Evolutionary conservation across 35 echinoderm and acorn worm species (phyloP), one percentile per base, ranked within the genome.

Genomic region (Ptychodera flava): DNA sequence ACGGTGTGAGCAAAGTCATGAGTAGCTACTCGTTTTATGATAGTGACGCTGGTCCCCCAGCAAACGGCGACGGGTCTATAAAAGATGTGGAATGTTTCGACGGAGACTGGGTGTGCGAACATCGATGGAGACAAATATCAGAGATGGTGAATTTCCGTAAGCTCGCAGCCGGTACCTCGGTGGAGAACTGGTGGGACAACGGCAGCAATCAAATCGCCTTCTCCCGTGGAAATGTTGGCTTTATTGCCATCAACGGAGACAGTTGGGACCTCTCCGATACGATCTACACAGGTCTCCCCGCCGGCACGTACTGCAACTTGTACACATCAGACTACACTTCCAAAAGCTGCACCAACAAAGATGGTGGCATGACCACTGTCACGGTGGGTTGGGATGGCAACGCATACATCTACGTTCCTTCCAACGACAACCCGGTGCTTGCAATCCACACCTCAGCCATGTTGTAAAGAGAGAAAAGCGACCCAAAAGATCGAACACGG

Each of bases 151-250:
- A 80, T 33, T 93, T 93, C 37, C 82, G 91, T n/a, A 93, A 89
- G 1, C 76, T 79, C 0, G 82, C 82, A 27, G 80, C 79, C 33
- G 91, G 91, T 30, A 77, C 79, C 29, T 53, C 29, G 28, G 91
- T 93, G 0, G 53, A 75, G 31, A 93, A 93, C 83, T 93, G 91
- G 91, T 89, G 83, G 82, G 91, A 93, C 87, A 93, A 93, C 78
- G 91, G 91, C 22, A 89, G 64, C 82, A 89, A 93, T 34, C 82
- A 85, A 38, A 93, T 93, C 29, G 91, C 91, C 2, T 93, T 93
- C 80, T 85, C 82, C 35, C 91, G 88, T 32, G 91, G 91, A 1
- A 89, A 38, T 36, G 85, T 85, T 31, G 91, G 87, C 1, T 93
- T 93, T 75, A 90, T 93, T 37, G 91, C 32, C 78, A 89, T 93